These are phyloP conservation scores for Polylopha cassiicola DNA, from an alignment of 2,888 invertebrate species.

Conservation along the genomic window DNA sequence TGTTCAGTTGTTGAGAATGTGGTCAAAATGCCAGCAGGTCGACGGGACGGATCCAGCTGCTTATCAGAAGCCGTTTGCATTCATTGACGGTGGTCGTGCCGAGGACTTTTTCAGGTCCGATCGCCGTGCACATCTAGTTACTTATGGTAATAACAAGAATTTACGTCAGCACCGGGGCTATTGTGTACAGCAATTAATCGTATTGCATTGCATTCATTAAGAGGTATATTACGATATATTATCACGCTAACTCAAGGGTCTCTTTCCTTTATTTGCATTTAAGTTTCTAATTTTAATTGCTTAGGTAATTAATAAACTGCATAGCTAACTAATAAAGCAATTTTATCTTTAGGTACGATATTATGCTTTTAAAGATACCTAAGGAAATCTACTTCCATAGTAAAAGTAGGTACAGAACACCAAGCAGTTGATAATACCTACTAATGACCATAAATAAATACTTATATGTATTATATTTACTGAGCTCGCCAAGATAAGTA, in stretches of 20 bases:
- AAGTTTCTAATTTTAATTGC: no score
- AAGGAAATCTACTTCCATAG: no score
- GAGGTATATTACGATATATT: constrained; percentile 13
- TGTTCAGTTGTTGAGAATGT: constrained; percentile 31
- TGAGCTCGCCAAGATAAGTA: no score
- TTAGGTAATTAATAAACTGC: no score
- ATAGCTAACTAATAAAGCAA: no score
- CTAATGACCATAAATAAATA: no score
- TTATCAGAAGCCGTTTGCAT: constrained; percentile 39
- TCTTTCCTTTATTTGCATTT: no score
- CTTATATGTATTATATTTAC: no score
- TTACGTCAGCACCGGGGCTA: constrained; percentile 8
- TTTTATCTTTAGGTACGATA: no score
- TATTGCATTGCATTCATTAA: constrained; percentile 11
- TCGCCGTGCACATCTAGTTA: constrained; percentile 5
- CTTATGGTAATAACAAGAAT: constrained; percentile 15
- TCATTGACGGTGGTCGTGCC: constrained; percentile 30
- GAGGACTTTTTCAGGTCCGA: constrained; percentile 9
- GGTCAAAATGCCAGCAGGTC: constrained; percentile 38
- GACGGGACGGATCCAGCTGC: constrained; percentile 27
- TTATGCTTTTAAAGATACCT: no score
- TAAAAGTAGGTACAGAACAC: no score
- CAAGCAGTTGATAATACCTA: no score
- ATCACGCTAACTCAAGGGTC: constrained; percentile 16
- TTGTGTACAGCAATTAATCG: constrained; percentile 14